phyloP scores from a whole-genome alignment of 2,113 vertebrate genomes.

The Pyxicephalus adspersus region DNA sequence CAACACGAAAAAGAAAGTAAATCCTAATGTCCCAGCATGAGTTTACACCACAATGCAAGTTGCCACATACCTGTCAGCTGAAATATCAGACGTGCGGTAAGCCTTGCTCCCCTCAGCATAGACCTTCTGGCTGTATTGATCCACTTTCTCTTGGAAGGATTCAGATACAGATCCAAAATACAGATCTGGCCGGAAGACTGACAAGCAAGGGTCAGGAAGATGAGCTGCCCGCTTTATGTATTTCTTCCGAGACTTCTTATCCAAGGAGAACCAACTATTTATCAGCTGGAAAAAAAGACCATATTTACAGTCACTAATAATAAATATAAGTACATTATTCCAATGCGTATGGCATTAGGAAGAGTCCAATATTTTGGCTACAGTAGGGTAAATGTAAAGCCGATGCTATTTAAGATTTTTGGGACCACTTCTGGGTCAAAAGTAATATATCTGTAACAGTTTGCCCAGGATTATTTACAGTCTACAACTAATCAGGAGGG shows the following conservation, averaged over 20 bases:
- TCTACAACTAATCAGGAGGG: too few relatives aligned
- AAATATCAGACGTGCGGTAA: constrained; percentile 53
- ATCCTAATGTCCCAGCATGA: background rate
- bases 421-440: too few relatives aligned
- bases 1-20: too few relatives aligned
- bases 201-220: constrained; percentile 87
- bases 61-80: constrained; percentile 74
- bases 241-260: constrained; percentile 72
- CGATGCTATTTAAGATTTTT: too few relatives aligned
- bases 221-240: constrained; percentile 77
- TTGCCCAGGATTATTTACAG: too few relatives aligned
- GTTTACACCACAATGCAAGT: background rate
- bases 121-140: constrained; percentile 73
- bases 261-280: constrained; percentile 81
- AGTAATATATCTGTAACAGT: too few relatives aligned
- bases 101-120: constrained; percentile 55
- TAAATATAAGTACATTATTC: too few relatives aligned
- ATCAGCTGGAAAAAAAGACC: constrained; percentile 72
- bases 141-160: constrained; percentile 80
- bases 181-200: constrained; percentile 82
- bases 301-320: background rate
- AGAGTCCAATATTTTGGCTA: too few relatives aligned
- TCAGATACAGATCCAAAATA: constrained; percentile 92
- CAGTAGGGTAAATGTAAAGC: too few relatives aligned
- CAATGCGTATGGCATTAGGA: too few relatives aligned